A percentile compares a stretch with the other conserved stretches of the same genome.
Evolutionary conservation across 2,888 invertebrate species (phyloP).

Genomic region (Limenitis camilla): DNA sequence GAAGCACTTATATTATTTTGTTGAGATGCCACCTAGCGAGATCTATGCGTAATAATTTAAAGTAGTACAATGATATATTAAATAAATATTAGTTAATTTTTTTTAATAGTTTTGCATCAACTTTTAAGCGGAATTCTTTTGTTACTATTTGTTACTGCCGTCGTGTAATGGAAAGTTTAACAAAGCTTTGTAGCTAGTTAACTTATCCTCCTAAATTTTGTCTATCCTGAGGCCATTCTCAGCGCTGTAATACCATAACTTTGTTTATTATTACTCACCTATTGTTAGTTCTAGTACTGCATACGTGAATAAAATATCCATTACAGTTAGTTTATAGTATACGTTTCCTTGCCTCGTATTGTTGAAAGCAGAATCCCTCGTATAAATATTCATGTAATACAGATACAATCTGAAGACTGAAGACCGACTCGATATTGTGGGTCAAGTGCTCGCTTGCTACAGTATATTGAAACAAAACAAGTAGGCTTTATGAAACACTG

Average conservation of each 20-base stretch:
- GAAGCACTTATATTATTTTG: too few relatives aligned
- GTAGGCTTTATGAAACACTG: conserved; percentile 4
- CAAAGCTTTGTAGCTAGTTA: too few relatives aligned
- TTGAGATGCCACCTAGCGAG: too few relatives aligned
- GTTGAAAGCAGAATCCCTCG: conserved; percentile 3
- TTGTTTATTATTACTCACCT: neutral
- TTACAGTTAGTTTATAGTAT: conserved; percentile 6
- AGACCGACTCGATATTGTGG: conserved; percentile 7
- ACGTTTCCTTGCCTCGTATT: neutral
- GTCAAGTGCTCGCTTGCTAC: conserved; percentile 12
- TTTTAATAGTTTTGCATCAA: too few relatives aligned
- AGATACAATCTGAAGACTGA: conserved; percentile 10
- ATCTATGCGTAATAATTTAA: too few relatives aligned
- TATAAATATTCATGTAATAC: conserved; percentile 6
- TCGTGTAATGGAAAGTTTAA: too few relatives aligned
- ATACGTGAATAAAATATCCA: conserved; percentile 19
- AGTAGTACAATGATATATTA: too few relatives aligned
- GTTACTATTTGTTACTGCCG: too few relatives aligned
- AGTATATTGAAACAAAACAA: conserved; percentile 18
- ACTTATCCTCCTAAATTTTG: too few relatives aligned
- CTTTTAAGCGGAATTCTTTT: too few relatives aligned
- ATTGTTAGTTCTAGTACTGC: conserved; percentile 3
- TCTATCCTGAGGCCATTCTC: too few relatives aligned
- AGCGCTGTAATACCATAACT: neutral
- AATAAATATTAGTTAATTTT: too few relatives aligned